These are phyloP conservation scores for Parnassius mnemosyne DNA, from an alignment of 2,888 invertebrate species.

Conservation along the genomic window DNA sequence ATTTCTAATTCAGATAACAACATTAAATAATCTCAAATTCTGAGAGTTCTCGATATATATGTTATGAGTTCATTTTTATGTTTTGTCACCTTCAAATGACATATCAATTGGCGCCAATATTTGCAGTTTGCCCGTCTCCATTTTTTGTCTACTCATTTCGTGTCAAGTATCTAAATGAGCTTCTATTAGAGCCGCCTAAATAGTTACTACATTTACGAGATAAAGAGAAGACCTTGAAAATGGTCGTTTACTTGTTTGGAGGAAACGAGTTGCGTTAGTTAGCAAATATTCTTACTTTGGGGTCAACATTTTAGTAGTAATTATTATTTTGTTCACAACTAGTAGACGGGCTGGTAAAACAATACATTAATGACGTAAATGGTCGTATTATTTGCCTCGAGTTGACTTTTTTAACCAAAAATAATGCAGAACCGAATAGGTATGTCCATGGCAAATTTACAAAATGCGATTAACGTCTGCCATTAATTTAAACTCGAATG, in stretches of 20 bases:
- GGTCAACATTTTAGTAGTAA: background rate
- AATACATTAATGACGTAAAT: too few relatives aligned
- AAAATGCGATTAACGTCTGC: too few relatives aligned
- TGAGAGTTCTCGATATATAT: too few relatives aligned
- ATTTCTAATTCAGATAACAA: too few relatives aligned
- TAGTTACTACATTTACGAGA: background rate
- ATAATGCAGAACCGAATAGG: too few relatives aligned
- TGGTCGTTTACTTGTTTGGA: background rate
- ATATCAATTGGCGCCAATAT: slow-evolving; percentile 12
- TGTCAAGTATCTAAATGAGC: slow-evolving; percentile 1
- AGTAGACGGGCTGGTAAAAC: too few relatives aligned
- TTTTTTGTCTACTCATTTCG: slow-evolving; percentile 1
- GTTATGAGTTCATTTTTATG: background rate
- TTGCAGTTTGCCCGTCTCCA: background rate
- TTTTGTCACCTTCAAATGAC: slow-evolving; percentile 10
- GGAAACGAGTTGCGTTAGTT: background rate
- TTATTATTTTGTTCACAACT: too few relatives aligned
- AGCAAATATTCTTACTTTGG: background rate
- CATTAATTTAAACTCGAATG: too few relatives aligned
- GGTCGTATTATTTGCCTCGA: too few relatives aligned
- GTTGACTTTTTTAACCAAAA: too few relatives aligned
- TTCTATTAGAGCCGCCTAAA: background rate
- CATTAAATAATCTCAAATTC: too few relatives aligned
- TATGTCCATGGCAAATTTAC: too few relatives aligned
- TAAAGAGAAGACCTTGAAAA: slow-evolving; percentile 2